Conservation (phyloP, 2,888 invertebrate species). For the Clitarchus hookeri region DNA sequence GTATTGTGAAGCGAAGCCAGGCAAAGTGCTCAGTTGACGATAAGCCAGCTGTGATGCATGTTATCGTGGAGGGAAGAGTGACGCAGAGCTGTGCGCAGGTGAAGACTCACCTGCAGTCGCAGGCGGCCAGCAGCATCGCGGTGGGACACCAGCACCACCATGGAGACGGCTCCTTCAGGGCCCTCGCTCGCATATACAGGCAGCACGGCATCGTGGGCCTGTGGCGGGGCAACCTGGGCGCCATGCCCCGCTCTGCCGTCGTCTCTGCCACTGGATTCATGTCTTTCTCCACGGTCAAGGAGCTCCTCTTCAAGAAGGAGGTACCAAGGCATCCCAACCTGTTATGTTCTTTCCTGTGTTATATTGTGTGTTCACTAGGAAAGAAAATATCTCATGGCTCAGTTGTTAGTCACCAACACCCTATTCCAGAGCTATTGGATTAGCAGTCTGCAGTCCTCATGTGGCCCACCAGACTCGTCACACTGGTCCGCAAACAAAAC, state of each 20-base stretch:
- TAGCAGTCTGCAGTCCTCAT: too few relatives aligned
- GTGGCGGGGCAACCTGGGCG: constrained; percentile 78
- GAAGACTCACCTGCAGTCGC: constrained; percentile 80
- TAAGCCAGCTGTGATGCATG: constrained; percentile 5
- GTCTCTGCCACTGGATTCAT: constrained; percentile 86
- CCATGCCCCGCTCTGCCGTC: constrained; percentile 74
- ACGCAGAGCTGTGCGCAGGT: constrained; percentile 55
- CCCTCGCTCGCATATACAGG: constrained; percentile 58
- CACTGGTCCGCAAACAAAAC: too few relatives aligned
- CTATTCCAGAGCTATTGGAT: too few relatives aligned
- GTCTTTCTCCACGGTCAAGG: constrained; percentile 75
- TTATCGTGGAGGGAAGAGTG: too few relatives aligned
- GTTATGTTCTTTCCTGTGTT: too few relatives aligned
- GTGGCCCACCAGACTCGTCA: too few relatives aligned
- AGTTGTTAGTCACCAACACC: too few relatives aligned
- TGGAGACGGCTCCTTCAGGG: constrained; percentile 67
- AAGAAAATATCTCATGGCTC: too few relatives aligned
- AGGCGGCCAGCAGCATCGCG: constrained; percentile 73
- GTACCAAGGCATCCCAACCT: constrained; percentile 36
- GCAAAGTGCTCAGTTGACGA: too few relatives aligned
- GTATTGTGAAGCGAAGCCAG: too few relatives aligned
- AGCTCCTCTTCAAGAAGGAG: constrained; percentile 53
- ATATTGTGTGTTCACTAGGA: too few relatives aligned
- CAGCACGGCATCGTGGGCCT: constrained; percentile 64
- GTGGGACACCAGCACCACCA: constrained; percentile 87